Evolutionary conservation across 1,140 invertebrate species (phyloP).

Genomic region (Sycophila sp.): DNA sequence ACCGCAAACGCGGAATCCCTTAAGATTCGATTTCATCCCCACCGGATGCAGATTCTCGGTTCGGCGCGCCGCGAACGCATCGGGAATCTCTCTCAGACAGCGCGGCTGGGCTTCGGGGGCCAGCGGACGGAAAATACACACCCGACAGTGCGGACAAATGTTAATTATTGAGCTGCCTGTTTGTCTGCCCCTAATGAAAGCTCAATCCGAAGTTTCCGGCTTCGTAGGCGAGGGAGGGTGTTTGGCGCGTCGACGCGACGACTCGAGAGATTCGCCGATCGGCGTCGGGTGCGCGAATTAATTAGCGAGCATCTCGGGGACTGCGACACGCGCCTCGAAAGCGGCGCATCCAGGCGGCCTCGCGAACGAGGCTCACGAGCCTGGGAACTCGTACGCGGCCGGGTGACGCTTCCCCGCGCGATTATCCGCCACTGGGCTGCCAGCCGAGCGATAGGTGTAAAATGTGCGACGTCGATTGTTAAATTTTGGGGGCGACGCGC

Average conservation of each 20-base stretch:
- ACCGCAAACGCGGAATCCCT: too few relatives aligned
- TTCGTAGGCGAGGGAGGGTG: constrained; percentile 10
- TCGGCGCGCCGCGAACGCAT: too few relatives aligned
- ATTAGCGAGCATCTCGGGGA: constrained; percentile 33
- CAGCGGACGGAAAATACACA: too few relatives aligned
- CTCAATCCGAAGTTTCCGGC: constrained; percentile 47
- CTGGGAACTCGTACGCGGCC: neutral
- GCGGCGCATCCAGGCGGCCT: neutral
- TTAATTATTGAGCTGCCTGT: constrained; percentile 47
- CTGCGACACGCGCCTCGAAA: neutral
- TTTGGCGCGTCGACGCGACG: neutral
- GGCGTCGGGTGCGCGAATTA: constrained; percentile 35
- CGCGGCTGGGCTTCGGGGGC: too few relatives aligned
- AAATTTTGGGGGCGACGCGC: too few relatives aligned
- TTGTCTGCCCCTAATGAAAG: constrained; percentile 44
- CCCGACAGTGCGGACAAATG: constrained; percentile 26
- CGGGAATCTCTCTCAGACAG: too few relatives aligned
- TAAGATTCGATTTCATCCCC: too few relatives aligned
- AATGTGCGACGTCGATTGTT: too few relatives aligned
- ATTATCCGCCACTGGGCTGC: too few relatives aligned
- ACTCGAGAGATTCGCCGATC: constrained; percentile 23
- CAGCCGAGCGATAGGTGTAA: too few relatives aligned
- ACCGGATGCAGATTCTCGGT: too few relatives aligned
- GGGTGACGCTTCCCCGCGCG: constrained; percentile 10
- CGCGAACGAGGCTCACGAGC: neutral